Evolutionary conservation across 92 coral and sea anemone genomes (phyloP), one percentile per base, ranked within the genome.

Genomic region (Phenganax stokvisi): DNA sequence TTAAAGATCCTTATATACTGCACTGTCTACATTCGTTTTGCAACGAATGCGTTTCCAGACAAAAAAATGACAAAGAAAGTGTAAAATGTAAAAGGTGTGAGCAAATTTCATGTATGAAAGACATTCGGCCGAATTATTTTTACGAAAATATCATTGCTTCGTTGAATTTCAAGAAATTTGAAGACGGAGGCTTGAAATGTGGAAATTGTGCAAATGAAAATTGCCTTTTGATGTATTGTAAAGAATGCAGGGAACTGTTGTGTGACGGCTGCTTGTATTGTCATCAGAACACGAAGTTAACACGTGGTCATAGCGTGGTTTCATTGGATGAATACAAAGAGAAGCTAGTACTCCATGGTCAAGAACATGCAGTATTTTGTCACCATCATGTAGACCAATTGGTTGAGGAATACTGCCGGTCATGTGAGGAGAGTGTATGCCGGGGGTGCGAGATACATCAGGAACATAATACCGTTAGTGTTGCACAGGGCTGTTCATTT

Each of bases 11-110:
- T 28, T 58, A 31, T 27, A 78, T 78, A 10, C 25, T 78, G 7
- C 7, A 65, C 0, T 78, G 82, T 78, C 82, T 78, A 13, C 82
- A 78, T 78, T 12, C 82, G 28, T 78, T 61, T 78, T 78, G 82
- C 54, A 25, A 61, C 28, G 56, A 37, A 0, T 78, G 82, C 51
- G 15, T 78, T 54, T 56, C 37, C 55, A 58, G 47, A 62, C 55
- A 56, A n/a, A 44, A 53, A 76, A 65, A 15, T 6, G 82, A 47
- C 47, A 8, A 78, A 61, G 72, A 78, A 78, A 61, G 57, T 37
- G 12, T 64, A 7, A 16, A 30, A 47, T 78, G 82, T 53, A 65
- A 65, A 37, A 3, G 5, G 5, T 78, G 82, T 15, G 72, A 78
- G 9, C 57, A 37, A 29, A 37, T 61, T 12, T 44, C 82, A 6